Percentiles rank a stretch among this genome's conserved stretches.
Conservation (phyloP, 2,888 invertebrate genomes). For the Lamellibrachia satsuma region DNA sequence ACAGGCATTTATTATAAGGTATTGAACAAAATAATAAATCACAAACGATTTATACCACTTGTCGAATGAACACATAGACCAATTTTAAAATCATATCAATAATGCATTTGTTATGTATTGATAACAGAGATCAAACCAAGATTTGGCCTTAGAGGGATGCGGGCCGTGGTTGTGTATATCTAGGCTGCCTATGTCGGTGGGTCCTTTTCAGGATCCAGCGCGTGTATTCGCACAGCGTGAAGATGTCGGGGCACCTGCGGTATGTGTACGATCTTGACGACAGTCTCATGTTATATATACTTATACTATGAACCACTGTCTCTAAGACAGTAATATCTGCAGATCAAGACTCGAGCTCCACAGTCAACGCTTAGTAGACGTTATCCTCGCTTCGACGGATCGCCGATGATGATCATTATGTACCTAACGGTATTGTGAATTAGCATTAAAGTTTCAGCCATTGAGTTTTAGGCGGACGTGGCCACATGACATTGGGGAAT, state of each 20-base stretch:
- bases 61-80: background rate
- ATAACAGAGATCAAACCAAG: background rate
- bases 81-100: background rate
- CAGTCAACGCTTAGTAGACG: no score
- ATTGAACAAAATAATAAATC: background rate
- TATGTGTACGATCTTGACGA: no score
- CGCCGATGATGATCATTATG: no score
- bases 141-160: background rate
- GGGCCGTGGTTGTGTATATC: background rate
- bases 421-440: no score
- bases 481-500: background rate
- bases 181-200: background rate
- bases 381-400: no score
- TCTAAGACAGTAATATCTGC: no score
- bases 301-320: no score
- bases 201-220: no score
- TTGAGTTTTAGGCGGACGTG: background rate
- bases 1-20: background rate
- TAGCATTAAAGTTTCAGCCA: background rate
- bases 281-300: no score
- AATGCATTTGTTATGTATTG: background rate
- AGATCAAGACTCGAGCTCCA: no score
- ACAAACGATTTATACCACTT: background rate
- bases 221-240: no score
- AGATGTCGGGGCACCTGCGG: no score